Percentiles rank a stretch among this genome's conserved stretches.
These are phyloP conservation scores for Myodes glareolus DNA, from an alignment of 2,113 vertebrate species.

Conservation along the genomic window DNA sequence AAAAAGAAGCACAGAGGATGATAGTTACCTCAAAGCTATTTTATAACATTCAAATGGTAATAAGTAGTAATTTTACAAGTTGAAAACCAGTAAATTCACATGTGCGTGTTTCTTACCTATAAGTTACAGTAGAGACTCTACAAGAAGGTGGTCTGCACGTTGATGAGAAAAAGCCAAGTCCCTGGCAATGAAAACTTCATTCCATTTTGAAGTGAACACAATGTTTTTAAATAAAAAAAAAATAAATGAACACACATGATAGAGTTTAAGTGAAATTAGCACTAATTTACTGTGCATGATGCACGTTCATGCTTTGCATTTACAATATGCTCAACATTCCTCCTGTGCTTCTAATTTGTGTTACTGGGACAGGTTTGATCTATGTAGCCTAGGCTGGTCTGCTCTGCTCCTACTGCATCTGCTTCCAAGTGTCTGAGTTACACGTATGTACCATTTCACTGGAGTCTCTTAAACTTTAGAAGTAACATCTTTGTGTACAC, in stretches of 20 bases:
- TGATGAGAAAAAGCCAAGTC: background rate
- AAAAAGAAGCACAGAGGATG: no score
- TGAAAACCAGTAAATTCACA: background rate
- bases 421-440: background rate
- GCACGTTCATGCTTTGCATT: background rate
- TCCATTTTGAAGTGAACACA: background rate
- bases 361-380: no score
- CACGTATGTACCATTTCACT: background rate
- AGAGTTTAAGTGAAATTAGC: background rate
- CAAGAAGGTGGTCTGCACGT: background rate
- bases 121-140: background rate
- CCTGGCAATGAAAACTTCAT: background rate
- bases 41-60: background rate
- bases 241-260: background rate
- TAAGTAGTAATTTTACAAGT: background rate
- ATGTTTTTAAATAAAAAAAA: background rate
- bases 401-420: background rate
- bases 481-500: background rate
- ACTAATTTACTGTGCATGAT: background rate
- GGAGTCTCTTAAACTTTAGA: background rate
- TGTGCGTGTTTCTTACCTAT: background rate
- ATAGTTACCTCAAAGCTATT: no score
- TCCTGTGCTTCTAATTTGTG: background rate
- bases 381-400: background rate
- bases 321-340: background rate